Conservation (phyloP, 2,113 vertebrate genomes). For the Ascaphus truei region DNA sequence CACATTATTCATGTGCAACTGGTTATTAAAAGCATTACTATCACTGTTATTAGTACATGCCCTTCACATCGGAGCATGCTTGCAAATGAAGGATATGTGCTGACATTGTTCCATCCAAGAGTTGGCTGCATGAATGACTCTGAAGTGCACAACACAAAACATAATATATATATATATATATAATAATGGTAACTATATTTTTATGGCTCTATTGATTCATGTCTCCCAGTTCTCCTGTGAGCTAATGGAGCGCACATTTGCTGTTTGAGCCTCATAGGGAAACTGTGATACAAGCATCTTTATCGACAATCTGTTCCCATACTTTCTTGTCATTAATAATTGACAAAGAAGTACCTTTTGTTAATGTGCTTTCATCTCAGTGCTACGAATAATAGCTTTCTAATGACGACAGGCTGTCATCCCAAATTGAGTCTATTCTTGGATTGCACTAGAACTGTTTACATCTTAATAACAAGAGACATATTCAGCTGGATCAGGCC, state of each 20-base stretch:
- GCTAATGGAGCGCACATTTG: not conserved
- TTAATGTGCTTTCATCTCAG: conserved; percentile 27
- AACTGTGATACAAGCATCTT: conserved; percentile 2
- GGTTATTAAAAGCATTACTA: too few species aligned
- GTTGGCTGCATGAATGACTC: too few species aligned
- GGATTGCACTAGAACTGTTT: conserved; percentile 18
- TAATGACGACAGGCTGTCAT: conserved; percentile 27
- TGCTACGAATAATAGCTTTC: conserved; percentile 20
- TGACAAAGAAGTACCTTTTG: conserved; percentile 22
- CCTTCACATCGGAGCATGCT: too few species aligned
- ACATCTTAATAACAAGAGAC: conserved; percentile 27
- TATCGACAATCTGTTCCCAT: conserved; percentile 16
- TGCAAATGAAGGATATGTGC: too few species aligned
- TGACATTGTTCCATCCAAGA: too few species aligned
- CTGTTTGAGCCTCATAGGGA: not conserved
- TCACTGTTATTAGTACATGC: too few species aligned
- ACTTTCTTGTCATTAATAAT: conserved; percentile 30
- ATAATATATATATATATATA: too few species aligned
- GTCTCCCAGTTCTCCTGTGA: too few species aligned
- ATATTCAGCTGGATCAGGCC: not conserved
- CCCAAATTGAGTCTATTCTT: conserved; percentile 27
- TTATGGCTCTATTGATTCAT: too few species aligned
- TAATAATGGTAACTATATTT: too few species aligned
- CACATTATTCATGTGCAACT: too few species aligned
- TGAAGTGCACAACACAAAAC: too few species aligned